Conservation (phyloP, 30 jellyfish, hydroid and myxozoan species). For the Haliclystus octoradiatus region DNA sequence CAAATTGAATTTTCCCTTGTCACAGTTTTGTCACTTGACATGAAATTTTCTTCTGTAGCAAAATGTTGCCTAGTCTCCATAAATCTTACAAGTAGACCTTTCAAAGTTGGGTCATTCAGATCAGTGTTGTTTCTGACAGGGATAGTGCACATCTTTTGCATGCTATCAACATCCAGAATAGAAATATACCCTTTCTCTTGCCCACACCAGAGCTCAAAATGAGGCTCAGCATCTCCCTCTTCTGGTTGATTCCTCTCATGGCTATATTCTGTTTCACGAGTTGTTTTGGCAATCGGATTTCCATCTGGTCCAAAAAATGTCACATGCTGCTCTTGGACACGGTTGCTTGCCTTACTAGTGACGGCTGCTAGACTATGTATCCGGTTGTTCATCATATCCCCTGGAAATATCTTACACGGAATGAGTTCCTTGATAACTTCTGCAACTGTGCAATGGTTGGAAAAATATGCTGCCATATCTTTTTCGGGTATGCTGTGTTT, state of each 20-base stretch:
- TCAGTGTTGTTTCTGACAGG: constrained; percentile 57
- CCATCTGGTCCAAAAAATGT: constrained; percentile 46
- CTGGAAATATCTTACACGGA: constrained; percentile 36
- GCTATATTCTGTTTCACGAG: constrained; percentile 2
- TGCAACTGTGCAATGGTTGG: constrained; percentile 10
- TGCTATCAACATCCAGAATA: constrained; percentile 47
- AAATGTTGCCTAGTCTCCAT: constrained; percentile 62
- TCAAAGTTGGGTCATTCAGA: constrained; percentile 18
- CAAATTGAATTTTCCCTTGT: constrained; percentile 42
- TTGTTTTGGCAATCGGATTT: constrained; percentile 22
- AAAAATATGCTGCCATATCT: constrained; percentile 28
- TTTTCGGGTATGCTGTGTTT: constrained; percentile 17
- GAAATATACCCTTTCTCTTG: constrained; percentile 75
- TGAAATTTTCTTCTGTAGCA: constrained; percentile 1
- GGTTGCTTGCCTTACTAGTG: constrained; percentile 32
- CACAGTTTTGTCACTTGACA: background rate
- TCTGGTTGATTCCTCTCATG: constrained; percentile 6
- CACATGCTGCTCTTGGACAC: constrained; percentile 27
- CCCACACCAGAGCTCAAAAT: constrained; percentile 93
- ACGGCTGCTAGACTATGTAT: constrained; percentile 87
- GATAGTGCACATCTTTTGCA: constrained; percentile 18
- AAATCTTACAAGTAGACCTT: constrained; percentile 37
- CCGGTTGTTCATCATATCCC: constrained; percentile 22
- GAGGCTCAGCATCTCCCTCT: background rate
- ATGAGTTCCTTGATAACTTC: constrained; percentile 34